Percentiles rank a stretch among this genome's conserved stretches.
Conservation (phyloP, 2,888 invertebrate species). For the Deilephila porcellus region DNA sequence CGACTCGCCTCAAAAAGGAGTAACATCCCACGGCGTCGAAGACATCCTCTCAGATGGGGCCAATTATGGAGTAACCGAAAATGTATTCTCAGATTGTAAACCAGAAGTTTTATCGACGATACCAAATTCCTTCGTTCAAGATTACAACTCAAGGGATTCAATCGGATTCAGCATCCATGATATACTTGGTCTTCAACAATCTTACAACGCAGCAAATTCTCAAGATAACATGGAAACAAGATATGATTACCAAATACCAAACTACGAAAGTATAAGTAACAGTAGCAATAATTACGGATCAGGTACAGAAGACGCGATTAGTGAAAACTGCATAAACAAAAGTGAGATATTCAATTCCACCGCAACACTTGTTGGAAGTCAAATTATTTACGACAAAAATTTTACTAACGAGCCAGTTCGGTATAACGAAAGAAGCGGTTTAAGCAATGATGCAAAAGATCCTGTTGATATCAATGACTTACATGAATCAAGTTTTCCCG, state of each 20-base stretch:
- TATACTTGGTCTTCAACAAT: slow-evolving; percentile 76
- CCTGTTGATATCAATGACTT: slow-evolving; percentile 62
- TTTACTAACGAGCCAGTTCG: slow-evolving; percentile 66
- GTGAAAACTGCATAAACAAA: slow-evolving; percentile 62
- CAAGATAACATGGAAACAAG: slow-evolving; percentile 65
- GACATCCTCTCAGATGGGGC: slow-evolving; percentile 72
- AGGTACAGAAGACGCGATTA: slow-evolving; percentile 62
- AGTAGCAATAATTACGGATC: slow-evolving; percentile 70
- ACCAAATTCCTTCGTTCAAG: slow-evolving; percentile 69
- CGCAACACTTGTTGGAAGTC: slow-evolving; percentile 56
- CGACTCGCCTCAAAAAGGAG: slow-evolving; percentile 49
- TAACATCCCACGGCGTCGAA: slow-evolving; percentile 75
- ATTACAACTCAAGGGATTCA: slow-evolving; percentile 80
- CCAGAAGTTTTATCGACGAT: slow-evolving; percentile 64
- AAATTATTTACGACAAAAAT: slow-evolving; percentile 63
- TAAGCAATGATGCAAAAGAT: slow-evolving; percentile 63
- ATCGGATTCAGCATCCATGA: slow-evolving; percentile 81
- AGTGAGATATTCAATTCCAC: slow-evolving; percentile 52
- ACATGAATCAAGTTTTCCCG: slow-evolving; percentile 69
- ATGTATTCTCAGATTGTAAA: slow-evolving; percentile 63
- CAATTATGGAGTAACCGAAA: slow-evolving; percentile 59
- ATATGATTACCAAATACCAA: slow-evolving; percentile 71
- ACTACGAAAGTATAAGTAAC: slow-evolving; percentile 75
- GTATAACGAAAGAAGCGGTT: slow-evolving; percentile 64
- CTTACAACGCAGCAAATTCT: slow-evolving; percentile 56